Conservation (phyloP, 2,113 vertebrate species). For the Macaca nemestrina region DNA sequence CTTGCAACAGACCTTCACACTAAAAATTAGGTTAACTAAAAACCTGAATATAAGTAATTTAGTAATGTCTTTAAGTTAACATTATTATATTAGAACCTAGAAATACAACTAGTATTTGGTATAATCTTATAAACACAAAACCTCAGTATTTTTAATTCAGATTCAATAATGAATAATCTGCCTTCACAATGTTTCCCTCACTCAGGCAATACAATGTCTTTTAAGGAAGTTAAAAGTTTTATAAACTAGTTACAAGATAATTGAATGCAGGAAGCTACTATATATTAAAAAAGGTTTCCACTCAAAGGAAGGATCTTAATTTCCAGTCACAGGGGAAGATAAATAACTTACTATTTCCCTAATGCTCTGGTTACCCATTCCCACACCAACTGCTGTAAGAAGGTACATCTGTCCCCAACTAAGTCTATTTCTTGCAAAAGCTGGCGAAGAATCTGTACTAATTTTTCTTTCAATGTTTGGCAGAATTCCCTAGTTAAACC, state of each 20-base stretch:
- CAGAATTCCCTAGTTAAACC: neutral
- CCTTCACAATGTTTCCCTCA: neutral
- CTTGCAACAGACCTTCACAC: neutral
- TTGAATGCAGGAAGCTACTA: neutral
- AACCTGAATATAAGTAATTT: neutral
- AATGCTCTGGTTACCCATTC: neutral
- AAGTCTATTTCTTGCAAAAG: neutral
- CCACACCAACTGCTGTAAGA: neutral
- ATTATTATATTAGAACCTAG: neutral
- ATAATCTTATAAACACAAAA: slow-evolving; percentile 35
- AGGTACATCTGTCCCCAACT: neutral
- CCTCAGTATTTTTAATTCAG: neutral
- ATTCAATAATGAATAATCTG: neutral
- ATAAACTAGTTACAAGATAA: neutral
- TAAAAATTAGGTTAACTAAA: slow-evolving; percentile 12
- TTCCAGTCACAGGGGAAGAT: neutral
- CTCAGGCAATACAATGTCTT: neutral
- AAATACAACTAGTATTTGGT: neutral
- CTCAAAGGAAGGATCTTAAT: neutral
- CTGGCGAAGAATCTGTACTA: neutral
- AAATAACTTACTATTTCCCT: neutral
- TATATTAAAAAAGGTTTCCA: neutral
- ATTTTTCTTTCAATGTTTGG: neutral
- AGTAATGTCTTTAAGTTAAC: neutral
- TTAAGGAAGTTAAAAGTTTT: neutral